Base-by-base conservation (phyloP, 2,888 invertebrate genomes). In the Ramazzottius varieornatus region DNA sequence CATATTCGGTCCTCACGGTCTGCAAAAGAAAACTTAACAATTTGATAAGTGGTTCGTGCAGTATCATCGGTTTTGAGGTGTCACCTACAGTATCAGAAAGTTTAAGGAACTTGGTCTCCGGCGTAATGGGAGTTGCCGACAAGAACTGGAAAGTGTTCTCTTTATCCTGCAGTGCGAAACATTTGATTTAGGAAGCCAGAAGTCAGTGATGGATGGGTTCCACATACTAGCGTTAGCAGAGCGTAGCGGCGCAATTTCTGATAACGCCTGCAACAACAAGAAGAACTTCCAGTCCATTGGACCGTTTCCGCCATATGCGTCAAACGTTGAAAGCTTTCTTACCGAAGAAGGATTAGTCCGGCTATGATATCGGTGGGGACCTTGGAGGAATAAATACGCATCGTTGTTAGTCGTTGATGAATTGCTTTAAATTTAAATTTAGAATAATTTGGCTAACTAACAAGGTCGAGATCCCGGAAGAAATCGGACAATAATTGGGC, bases 381-480 rank as follows among this genome's bases (percentile, higher is more conserved):
- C 54, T 40, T 13, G n/a, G n/a, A n/a, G n/a, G n/a, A n/a, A n/a
- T n/a, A n/a, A n/a, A n/a, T n/a, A n/a, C n/a, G n/a, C n/a, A n/a
- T n/a, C n/a, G n/a, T n/a, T n/a, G n/a, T n/a, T n/a, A n/a, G n/a
- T n/a, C n/a, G n/a, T n/a, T n/a, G n/a, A n/a, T n/a, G n/a, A n/a
- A n/a, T n/a, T n/a, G n/a, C n/a, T n/a, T n/a, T n/a, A n/a, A n/a
- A n/a, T n/a, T n/a, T n/a, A n/a, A n/a, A n/a, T n/a, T n/a, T n/a
- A n/a, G n/a, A n/a, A n/a, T n/a, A n/a, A n/a, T n/a, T n/a, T n/a
- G n/a, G n/a, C n/a, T n/a, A n/a, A n/a, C n/a, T n/a, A 40, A 75
- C 88, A 33, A 89, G 87, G 76, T 89, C 88, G 69, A 89, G 76
- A 75, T 88, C 88, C 33, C 87, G 81, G 76, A 88, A 88, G 76